Conservation (phyloP, 1,140 invertebrate species). For the Apis cerana region DNA sequence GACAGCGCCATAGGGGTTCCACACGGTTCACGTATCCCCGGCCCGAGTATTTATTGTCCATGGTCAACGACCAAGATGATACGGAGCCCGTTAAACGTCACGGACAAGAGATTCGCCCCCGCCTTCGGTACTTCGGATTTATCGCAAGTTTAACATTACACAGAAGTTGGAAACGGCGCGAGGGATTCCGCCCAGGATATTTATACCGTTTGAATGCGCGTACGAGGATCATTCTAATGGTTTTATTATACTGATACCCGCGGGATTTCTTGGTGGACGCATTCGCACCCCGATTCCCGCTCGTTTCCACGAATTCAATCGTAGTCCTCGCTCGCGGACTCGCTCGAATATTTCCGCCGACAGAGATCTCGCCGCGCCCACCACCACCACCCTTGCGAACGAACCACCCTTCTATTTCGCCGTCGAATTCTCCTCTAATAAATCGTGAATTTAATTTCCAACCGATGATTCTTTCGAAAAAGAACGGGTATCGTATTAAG, state of each 20-base stretch:
- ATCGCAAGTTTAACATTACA: conserved; percentile 78
- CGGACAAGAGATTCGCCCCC: conserved; percentile 65
- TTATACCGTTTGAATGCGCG: conserved; percentile 75
- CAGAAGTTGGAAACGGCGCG: conserved; percentile 79
- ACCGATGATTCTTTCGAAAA: neutral
- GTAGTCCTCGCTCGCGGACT: conserved; percentile 15
- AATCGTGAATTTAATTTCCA: neutral
- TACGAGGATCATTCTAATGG: conserved; percentile 76
- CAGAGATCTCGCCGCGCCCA: neutral
- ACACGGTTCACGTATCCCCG: conserved; percentile 60
- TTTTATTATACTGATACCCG: conserved; percentile 75
- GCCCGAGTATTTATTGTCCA: conserved; percentile 69
- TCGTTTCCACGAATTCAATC: conserved; percentile 52
- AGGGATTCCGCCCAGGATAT: conserved; percentile 78
- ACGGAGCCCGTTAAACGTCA: neutral
- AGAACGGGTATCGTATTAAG: no score
- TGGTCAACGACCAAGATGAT: conserved; percentile 34
- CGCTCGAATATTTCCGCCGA: neutral
- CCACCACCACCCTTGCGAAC: neutral
- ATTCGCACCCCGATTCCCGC: conserved; percentile 58
- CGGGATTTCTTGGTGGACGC: conserved; percentile 66
- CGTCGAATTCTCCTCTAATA: neutral
- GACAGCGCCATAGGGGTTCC: conserved; percentile 74
- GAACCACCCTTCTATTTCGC: no score
- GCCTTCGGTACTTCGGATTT: conserved; percentile 72